Percentiles rank a stretch among this genome's conserved stretches.
These are phyloP conservation scores for Sparus aurata DNA, from an alignment of 2,797 vertebrate genomes.

Conservation along the genomic window DNA sequence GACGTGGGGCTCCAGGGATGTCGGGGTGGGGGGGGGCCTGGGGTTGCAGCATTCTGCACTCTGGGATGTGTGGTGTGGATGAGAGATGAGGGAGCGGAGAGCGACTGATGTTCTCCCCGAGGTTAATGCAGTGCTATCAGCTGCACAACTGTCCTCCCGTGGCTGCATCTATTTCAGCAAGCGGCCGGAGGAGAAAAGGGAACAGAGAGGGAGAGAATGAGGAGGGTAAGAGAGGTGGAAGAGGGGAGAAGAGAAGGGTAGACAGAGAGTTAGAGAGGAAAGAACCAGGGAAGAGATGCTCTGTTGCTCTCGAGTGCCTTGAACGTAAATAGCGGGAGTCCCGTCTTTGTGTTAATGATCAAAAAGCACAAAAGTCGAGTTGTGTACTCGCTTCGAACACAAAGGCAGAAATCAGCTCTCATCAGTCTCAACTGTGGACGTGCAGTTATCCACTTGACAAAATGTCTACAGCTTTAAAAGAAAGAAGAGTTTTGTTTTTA, in stretches of 20 bases:
- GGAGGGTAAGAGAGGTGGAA: constrained; percentile 7
- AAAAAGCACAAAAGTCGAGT: constrained; percentile 5
- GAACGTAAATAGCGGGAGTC: constrained; percentile 13
- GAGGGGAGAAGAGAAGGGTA: background rate
- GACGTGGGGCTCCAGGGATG: constrained; percentile 53
- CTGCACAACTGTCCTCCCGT: constrained; percentile 57
- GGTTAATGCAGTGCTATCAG: constrained; percentile 69
- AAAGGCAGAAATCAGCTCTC: constrained; percentile 2
- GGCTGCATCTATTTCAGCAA: constrained; percentile 67
- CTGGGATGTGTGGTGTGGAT: constrained; percentile 36
- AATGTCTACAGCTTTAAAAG: constrained; percentile 1
- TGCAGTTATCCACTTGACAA: background rate
- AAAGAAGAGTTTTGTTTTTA: background rate
- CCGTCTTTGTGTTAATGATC: constrained; percentile 13
- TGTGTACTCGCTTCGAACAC: constrained; percentile 4
- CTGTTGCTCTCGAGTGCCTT: constrained; percentile 29
- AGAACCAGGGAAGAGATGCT: constrained; percentile 6
- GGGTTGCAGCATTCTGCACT: constrained; percentile 53
- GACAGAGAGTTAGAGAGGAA: background rate
- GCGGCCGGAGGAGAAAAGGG: constrained; percentile 45
- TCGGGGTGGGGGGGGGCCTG: constrained; percentile 4
- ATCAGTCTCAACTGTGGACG: background rate
- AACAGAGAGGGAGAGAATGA: constrained; percentile 2
- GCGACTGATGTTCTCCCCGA: constrained; percentile 54
- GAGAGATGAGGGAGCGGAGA: constrained; percentile 63